These are phyloP conservation scores for Zaprionus bogoriensis DNA, from an alignment of 2,888 invertebrate species.

Conservation along the genomic window DNA sequence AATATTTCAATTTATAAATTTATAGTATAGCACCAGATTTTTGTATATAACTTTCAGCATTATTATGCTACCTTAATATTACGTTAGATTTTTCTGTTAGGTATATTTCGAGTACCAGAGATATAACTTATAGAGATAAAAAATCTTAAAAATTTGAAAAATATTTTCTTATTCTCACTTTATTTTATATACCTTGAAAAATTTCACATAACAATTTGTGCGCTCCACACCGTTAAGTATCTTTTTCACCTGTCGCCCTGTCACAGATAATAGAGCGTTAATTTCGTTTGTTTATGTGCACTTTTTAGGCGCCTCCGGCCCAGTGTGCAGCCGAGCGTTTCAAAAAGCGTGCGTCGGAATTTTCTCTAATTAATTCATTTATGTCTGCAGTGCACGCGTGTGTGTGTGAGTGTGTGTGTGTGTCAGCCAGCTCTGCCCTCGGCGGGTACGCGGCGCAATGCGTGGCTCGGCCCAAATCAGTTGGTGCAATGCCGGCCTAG, in stretches of 20 bases:
- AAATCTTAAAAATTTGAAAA: neutral
- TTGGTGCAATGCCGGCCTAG: slow-evolving; percentile 72
- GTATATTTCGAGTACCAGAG: no score
- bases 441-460: slow-evolving; percentile 33
- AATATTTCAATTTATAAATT: no score
- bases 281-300: neutral
- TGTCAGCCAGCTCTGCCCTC: slow-evolving; percentile 14
- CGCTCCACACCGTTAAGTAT: neutral
- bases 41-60: no score
- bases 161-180: neutral
- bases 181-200: neutral
- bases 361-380: slow-evolving; percentile 74
- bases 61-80: no score
- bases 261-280: neutral
- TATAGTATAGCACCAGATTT: no score
- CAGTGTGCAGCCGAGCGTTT: slow-evolving; percentile 44
- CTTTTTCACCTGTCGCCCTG: neutral
- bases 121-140: no score
- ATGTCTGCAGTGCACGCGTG: slow-evolving; percentile 17
- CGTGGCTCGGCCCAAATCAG: slow-evolving; percentile 45
- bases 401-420: slow-evolving; percentile 25
- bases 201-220: no score
- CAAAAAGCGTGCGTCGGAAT: slow-evolving; percentile 56
- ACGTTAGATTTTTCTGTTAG: neutral
- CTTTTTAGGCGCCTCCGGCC: neutral